Conservation (phyloP, 2,113 vertebrate species). For the Potamarius usumacintae region DNA sequence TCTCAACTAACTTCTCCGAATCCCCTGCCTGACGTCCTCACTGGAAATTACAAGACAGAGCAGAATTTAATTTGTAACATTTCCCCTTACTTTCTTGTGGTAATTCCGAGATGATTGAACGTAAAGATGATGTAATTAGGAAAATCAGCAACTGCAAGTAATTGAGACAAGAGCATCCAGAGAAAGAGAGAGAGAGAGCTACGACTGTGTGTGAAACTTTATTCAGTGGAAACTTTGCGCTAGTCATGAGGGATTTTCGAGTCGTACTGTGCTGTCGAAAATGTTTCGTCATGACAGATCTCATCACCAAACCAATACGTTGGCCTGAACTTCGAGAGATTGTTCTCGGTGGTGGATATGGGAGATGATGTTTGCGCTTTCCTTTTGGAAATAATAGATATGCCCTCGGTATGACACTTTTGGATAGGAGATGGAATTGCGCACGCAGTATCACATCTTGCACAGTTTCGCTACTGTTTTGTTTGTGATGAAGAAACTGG, state of each 20-base stretch:
- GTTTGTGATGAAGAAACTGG: conserved; percentile 29
- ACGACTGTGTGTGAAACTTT: background rate
- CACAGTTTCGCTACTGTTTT: conserved; percentile 3
- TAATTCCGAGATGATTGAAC: conserved; percentile 26
- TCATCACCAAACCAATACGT: background rate
- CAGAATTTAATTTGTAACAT: background rate
- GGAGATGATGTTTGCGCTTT: background rate
- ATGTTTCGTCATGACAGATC: conserved; percentile 34
- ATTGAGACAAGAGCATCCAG: background rate
- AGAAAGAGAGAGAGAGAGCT: background rate
- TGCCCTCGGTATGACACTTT: conserved; percentile 13
- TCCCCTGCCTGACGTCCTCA: background rate
- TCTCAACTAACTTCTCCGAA: background rate
- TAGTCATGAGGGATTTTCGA: background rate
- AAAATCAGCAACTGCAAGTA: conserved; percentile 44
- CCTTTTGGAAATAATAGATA: conserved; percentile 7
- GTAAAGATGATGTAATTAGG: conserved; percentile 30
- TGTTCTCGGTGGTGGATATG: background rate
- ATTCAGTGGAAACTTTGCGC: background rate
- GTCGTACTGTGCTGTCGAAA: background rate
- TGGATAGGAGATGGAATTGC: background rate
- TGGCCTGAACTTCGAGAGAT: background rate
- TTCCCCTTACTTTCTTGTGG: background rate
- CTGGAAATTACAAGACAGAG: background rate
- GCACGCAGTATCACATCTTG: background rate